Conservation (phyloP, 1,140 invertebrate species). For the Conus ventricosus region DNA sequence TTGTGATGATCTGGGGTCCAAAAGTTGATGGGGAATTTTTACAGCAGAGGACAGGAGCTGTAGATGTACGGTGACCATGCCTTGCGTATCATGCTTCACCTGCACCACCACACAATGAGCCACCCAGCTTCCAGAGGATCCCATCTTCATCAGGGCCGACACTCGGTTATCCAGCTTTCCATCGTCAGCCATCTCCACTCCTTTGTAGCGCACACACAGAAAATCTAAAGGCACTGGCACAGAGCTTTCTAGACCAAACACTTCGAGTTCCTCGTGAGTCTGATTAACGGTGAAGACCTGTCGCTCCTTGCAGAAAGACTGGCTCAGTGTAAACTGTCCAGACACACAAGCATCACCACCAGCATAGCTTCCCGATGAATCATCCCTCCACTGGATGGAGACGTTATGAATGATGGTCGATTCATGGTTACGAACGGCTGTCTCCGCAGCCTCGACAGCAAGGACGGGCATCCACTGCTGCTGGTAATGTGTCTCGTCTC, state of each 20-base stretch:
- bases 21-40: slow-evolving; percentile 52
- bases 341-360: background rate
- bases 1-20: slow-evolving; percentile 22
- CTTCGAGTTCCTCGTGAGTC: slow-evolving; percentile 27
- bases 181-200: slow-evolving; percentile 46
- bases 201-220: slow-evolving; percentile 65
- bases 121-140: slow-evolving; percentile 61
- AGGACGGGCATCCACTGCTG: slow-evolving; percentile 62
- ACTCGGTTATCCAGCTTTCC: slow-evolving; percentile 47
- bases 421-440: slow-evolving; percentile 54
- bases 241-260: slow-evolving; percentile 1
- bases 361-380: background rate
- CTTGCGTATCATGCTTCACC: slow-evolving; percentile 37
- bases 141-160: slow-evolving; percentile 49
- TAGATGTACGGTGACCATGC: slow-evolving; percentile 46
- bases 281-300: slow-evolving; percentile 54
- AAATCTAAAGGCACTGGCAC: slow-evolving; percentile 49
- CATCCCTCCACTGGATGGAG: slow-evolving; percentile 54
- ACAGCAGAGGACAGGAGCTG: slow-evolving; percentile 55
- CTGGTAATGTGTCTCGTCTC: slow-evolving; percentile 57
- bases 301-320: slow-evolving; percentile 58
- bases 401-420: slow-evolving; percentile 62
- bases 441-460: slow-evolving; percentile 60
- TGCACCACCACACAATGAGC: slow-evolving; percentile 61
- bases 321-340: slow-evolving; percentile 58